These are phyloP conservation scores for Chamaea fasciata DNA, from an alignment of 2,113 vertebrate genomes.

Conservation along the genomic window DNA sequence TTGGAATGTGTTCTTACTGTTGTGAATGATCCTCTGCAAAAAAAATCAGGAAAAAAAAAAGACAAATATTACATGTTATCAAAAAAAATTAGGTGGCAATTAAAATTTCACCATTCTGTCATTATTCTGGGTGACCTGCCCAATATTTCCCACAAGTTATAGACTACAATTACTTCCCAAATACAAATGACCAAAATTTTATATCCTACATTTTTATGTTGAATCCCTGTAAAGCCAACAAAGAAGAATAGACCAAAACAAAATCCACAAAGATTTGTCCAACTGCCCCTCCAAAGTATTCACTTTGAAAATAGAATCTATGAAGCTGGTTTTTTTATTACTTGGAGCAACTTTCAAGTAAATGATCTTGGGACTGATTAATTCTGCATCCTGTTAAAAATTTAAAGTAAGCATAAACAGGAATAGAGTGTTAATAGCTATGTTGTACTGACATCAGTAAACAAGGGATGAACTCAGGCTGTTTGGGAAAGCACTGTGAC, in stretches of 20 bases:
- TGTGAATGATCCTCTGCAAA: neutral
- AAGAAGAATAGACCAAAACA: neutral
- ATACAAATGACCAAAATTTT: neutral
- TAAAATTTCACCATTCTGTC: neutral
- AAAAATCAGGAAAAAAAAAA: neutral
- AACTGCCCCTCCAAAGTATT: accelerated
- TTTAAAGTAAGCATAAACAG: neutral
- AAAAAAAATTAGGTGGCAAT: neutral
- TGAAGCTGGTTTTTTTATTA: neutral
- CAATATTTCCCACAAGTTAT: neutral
- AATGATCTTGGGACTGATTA: neutral
- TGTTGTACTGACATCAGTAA: neutral
- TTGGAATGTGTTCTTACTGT: neutral
- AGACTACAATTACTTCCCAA: neutral
- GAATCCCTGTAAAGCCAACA: neutral
- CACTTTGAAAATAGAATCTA: neutral
- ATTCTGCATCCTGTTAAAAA: neutral
- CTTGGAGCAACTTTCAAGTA: neutral
- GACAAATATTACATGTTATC: neutral
- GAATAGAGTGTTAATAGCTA: neutral
- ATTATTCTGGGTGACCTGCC: neutral
- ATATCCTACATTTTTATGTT: neutral
- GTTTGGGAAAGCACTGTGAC: neutral
- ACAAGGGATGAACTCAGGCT: neutral
- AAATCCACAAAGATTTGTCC: neutral